A percentile compares a stretch with the other conserved stretches of the same genome.
These are phyloP conservation scores for Panzeria rudis DNA, from an alignment of 2,888 invertebrate species.

Conservation along the genomic window DNA sequence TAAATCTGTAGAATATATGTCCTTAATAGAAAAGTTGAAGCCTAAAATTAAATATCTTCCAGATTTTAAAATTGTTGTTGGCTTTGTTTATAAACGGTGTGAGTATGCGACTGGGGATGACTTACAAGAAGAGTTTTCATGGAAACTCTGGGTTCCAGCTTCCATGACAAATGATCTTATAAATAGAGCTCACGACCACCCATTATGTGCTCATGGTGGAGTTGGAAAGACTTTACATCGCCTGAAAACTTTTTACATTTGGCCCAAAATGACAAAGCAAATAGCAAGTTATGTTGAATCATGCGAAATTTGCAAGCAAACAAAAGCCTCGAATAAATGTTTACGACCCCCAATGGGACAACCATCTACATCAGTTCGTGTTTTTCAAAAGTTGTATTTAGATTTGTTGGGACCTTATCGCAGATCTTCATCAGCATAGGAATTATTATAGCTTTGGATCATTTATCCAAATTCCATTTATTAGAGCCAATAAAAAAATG, in stretches of 20 bases:
- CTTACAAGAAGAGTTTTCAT: conserved; percentile 14
- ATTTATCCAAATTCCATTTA: not conserved
- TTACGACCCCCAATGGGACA: conserved; percentile 33
- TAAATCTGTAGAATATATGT: not conserved
- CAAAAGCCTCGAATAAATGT: conserved; percentile 19
- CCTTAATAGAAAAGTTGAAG: not conserved
- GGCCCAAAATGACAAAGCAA: conserved; percentile 20
- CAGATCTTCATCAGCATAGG: not conserved
- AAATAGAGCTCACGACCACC: conserved; percentile 24
- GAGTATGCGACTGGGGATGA: conserved; percentile 8
- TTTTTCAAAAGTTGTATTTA: conserved; percentile 36
- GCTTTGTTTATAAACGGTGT: conserved; percentile 28
- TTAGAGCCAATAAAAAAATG: not conserved
- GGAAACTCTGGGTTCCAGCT: conserved; percentile 42
- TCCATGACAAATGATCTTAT: not conserved
- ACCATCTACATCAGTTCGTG: not conserved
- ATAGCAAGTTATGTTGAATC: not conserved
- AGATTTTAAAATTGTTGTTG: conserved; percentile 22
- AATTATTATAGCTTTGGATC: not conserved
- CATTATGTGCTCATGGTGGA: conserved; percentile 8
- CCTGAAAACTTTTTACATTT: not conserved
- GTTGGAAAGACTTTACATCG: not conserved
- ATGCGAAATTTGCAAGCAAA: conserved; percentile 26
- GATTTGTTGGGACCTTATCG: conserved; percentile 27
- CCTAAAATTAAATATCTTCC: not conserved